These are phyloP conservation scores for Thecophora atra DNA, from an alignment of 2,888 invertebrate species.

Conservation along the genomic window DNA sequence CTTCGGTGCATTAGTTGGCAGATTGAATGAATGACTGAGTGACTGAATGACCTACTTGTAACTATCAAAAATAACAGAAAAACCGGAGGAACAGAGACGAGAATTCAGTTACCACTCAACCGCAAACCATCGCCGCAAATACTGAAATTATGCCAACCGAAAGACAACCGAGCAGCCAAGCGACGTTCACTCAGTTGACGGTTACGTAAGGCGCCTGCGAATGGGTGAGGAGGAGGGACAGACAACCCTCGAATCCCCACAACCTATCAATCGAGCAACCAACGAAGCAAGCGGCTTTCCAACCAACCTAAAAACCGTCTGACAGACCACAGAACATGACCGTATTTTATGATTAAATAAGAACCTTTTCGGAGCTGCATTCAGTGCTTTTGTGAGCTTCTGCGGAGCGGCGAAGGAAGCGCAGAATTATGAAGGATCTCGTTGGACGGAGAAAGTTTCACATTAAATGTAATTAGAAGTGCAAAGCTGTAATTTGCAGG, in stretches of 20 bases:
- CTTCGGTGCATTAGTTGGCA: slow-evolving; percentile 3
- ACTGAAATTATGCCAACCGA: slow-evolving; percentile 3
- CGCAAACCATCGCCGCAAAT: slow-evolving; percentile 18
- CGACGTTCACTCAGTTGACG: neutral
- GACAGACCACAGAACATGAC: neutral
- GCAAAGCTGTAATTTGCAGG: slow-evolving; percentile 8
- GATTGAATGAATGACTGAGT: no score
- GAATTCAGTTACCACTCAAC: neutral
- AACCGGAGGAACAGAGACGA: neutral
- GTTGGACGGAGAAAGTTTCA: neutral
- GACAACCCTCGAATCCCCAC: no score
- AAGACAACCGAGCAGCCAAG: no score
- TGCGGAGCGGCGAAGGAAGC: no score
- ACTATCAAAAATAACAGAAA: neutral
- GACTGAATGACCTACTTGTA: slow-evolving; percentile 3
- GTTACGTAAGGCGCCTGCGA: neutral
- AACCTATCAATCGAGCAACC: no score
- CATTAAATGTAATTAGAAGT: slow-evolving; percentile 9
- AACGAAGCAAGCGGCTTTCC: no score
- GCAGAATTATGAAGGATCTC: neutral
- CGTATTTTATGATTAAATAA: slow-evolving; percentile 25
- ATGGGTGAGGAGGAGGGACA: neutral
- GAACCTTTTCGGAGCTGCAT: slow-evolving; percentile 8
- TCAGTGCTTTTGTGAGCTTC: no score
- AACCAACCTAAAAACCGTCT: no score